Percentiles rank a stretch among this genome's conserved stretches.
Evolutionary conservation across 92 coral and sea anemone genomes (phyloP).

Genomic region (Parazoanthus darwini): DNA sequence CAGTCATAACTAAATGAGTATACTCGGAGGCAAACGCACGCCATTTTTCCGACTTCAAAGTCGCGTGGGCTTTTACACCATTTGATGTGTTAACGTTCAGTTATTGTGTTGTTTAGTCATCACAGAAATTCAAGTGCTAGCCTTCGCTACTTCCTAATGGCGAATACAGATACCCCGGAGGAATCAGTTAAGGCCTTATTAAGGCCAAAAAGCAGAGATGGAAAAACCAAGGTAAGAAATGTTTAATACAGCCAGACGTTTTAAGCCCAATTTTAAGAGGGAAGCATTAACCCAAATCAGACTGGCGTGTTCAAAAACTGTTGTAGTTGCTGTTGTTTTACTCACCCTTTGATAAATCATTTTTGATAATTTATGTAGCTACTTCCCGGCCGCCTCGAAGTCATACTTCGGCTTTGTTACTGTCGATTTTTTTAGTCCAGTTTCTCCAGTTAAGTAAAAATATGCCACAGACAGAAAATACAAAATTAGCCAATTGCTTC

Average conservation of each 20-base stretch:
- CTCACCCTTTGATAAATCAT: no score
- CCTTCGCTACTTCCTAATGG: background rate
- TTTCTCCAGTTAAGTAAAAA: no score
- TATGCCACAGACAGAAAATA: no score
- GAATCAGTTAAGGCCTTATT: constrained; percentile 1
- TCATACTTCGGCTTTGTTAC: no score
- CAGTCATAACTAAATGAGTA: background rate
- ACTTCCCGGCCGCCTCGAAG: no score
- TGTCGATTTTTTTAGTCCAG: no score
- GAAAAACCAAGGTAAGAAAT: background rate
- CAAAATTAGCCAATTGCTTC: no score
- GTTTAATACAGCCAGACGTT: background rate
- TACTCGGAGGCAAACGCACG: background rate
- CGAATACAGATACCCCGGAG: background rate
- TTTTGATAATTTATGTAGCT: no score
- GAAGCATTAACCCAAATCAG: background rate
- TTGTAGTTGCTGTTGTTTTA: no score
- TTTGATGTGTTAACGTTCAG: background rate
- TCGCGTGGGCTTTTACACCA: background rate
- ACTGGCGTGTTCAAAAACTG: no score
- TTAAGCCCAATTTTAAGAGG: background rate
- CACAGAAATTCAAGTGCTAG: background rate
- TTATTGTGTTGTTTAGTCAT: background rate
- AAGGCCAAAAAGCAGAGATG: background rate
- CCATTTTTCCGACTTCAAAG: background rate